Conservation (phyloP, 2,888 invertebrate genomes). For the Philonicus albiceps region DNA sequence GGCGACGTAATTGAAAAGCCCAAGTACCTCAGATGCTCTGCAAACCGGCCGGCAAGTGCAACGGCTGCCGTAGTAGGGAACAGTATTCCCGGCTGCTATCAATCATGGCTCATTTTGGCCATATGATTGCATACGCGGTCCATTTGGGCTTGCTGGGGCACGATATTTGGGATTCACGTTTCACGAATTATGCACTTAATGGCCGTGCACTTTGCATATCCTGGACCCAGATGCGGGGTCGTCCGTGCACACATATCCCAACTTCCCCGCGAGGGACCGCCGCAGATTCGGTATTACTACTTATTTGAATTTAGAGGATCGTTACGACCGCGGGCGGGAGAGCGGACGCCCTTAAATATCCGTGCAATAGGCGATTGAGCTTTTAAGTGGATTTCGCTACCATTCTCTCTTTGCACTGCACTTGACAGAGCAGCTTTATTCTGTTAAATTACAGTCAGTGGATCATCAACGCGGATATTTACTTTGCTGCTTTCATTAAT, state of each 20-base stretch:
- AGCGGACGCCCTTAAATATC: conserved; percentile 3
- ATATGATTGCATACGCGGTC: conserved; percentile 45
- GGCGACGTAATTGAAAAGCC: background rate
- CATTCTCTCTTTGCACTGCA: conserved; percentile 19
- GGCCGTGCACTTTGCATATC: conserved; percentile 46
- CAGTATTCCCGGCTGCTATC: conserved; percentile 44
- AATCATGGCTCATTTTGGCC: conserved; percentile 47
- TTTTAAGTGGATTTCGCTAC: conserved; percentile 36
- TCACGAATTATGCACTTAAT: conserved; percentile 48
- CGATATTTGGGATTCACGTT: conserved; percentile 48
- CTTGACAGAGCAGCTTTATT: conserved; percentile 29
- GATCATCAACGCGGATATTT: conserved; percentile 31
- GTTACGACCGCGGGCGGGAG: background rate
- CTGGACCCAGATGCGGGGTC: background rate
- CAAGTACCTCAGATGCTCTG: background rate
- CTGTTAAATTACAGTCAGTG: conserved; percentile 32
- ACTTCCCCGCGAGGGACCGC: conserved; percentile 22
- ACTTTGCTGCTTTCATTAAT: conserved; percentile 33
- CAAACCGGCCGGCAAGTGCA: background rate
- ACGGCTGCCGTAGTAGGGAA: background rate
- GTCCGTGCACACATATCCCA: conserved; percentile 17
- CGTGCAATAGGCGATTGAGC: conserved; percentile 28
- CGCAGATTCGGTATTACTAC: background rate
- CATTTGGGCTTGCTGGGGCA: conserved; percentile 40
- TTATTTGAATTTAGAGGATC: conserved; percentile 20